Conservation (phyloP, 2,113 vertebrate species). For the Cynopterus brachyotis region DNA sequence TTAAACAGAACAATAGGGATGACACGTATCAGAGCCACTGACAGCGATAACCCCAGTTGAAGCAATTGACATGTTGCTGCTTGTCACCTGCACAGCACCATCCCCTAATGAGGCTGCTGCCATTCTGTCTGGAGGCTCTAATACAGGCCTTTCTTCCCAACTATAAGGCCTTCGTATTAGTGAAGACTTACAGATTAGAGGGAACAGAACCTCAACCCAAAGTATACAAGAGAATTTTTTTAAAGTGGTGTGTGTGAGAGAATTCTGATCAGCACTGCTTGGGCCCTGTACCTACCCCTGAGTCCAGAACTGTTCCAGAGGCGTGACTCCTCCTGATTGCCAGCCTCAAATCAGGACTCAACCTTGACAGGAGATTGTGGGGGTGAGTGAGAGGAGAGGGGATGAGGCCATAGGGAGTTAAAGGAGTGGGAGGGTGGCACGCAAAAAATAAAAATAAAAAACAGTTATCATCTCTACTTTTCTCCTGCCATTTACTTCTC, state of each 20-base stretch:
- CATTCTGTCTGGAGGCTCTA: not conserved
- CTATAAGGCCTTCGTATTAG: not conserved
- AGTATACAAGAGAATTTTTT: not conserved
- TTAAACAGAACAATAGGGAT: not conserved
- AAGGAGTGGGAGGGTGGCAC: not conserved
- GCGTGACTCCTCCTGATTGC: too few relatives aligned
- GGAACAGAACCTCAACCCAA: not conserved
- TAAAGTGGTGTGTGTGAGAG: not conserved
- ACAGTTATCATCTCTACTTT: not conserved
- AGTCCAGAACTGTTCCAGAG: not conserved
- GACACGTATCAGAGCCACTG: not conserved
- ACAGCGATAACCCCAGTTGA: not conserved
- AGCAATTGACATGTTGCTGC: not conserved
- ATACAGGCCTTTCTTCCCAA: not conserved
- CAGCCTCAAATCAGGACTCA: not conserved
- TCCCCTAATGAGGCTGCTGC: not conserved
- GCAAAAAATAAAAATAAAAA: not conserved
- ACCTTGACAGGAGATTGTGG: not conserved
- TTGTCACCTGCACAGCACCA: not conserved
- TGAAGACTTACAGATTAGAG: not conserved
- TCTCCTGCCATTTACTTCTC: not conserved
- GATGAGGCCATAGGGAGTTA: not conserved
- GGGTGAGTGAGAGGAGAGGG: rapidly evolving
- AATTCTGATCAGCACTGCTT: not conserved
- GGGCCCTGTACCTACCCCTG: rapidly evolving